A percentile compares a stretch with the other conserved stretches of the same genome.
Evolutionary conservation across 2,888 invertebrate species (phyloP).

Genomic region (Pinctada fucata): DNA sequence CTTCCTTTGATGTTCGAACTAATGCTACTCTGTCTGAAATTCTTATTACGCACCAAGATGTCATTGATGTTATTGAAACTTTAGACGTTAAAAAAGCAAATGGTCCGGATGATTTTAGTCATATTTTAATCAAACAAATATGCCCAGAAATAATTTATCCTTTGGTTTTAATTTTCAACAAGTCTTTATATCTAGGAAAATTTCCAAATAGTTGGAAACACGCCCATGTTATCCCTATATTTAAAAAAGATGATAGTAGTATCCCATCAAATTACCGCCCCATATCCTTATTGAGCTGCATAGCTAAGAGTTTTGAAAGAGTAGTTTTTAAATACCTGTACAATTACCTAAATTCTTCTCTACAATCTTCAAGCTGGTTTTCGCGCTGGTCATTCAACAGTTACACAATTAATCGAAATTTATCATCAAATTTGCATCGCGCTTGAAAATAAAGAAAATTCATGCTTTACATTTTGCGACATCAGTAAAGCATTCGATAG

Average conservation of each 20-base stretch:
- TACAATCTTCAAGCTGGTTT: slow-evolving; percentile 39
- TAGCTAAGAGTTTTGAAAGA: slow-evolving; percentile 38
- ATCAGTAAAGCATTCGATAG: slow-evolving; percentile 44
- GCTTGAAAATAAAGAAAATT: slow-evolving; percentile 26
- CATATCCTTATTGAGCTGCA: slow-evolving; percentile 35
- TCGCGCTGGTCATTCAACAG: slow-evolving; percentile 36
- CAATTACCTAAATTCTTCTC: slow-evolving; percentile 26
- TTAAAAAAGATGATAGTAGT: slow-evolving; percentile 31
- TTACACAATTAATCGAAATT: slow-evolving; percentile 37
- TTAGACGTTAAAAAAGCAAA: slow-evolving; percentile 32
- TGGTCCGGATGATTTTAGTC: slow-evolving; percentile 33
- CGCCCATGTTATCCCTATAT: slow-evolving; percentile 32
- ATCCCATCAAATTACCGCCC: slow-evolving; percentile 30
- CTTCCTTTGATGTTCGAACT: neutral
- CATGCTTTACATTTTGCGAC: slow-evolving; percentile 43
- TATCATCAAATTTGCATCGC: slow-evolving; percentile 36
- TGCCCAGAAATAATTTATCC: slow-evolving; percentile 10
- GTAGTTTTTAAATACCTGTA: slow-evolving; percentile 38
- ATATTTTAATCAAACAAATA: slow-evolving; percentile 24
- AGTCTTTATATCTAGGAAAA: slow-evolving; percentile 19
- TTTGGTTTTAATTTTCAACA: slow-evolving; percentile 30
- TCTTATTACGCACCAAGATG: slow-evolving; percentile 13
- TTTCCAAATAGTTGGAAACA: slow-evolving; percentile 33
- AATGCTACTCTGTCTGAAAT: slow-evolving; percentile 5
- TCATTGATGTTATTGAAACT: slow-evolving; percentile 16